Percentiles rank a stretch among this genome's conserved stretches.
Evolutionary conservation across 1,140 invertebrate species (phyloP).

Genomic region (Hydropsyche tenuis): DNA sequence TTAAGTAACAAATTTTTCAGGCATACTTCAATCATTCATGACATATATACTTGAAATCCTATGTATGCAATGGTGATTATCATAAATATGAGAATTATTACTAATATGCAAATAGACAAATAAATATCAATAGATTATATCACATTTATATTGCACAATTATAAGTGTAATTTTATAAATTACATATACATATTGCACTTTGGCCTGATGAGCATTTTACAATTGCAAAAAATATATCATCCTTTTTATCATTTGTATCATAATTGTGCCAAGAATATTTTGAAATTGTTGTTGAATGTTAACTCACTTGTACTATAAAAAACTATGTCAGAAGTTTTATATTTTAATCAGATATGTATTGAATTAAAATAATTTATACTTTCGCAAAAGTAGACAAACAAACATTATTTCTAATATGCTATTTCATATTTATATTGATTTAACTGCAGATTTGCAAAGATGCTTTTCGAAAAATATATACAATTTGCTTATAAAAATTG

Average conservation of each 20-base stretch:
- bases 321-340: too few relatives aligned
- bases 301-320: neutral
- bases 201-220: conserved; percentile 19
- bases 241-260: neutral
- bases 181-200: conserved; percentile 35
- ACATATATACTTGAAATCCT: too few relatives aligned
- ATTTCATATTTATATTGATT: too few relatives aligned
- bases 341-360: conserved; percentile 9
- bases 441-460: neutral
- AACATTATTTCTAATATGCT: too few relatives aligned
- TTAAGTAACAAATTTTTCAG: too few relatives aligned
- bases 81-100: too few relatives aligned
- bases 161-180: conserved; percentile 30
- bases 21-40: too few relatives aligned
- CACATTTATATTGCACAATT: conserved; percentile 30
- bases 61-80: too few relatives aligned
- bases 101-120: neutral
- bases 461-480: conserved; percentile 14
- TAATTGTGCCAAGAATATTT: neutral
- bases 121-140: conserved; percentile 19
- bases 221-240: neutral
- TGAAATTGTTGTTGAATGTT: neutral
- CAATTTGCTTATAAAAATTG: neutral
- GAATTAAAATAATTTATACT: too few relatives aligned
- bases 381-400: too few relatives aligned